phyloP scores from a whole-genome alignment of 2,113 vertebrate species.

The Otolemur garnettii region DNA sequence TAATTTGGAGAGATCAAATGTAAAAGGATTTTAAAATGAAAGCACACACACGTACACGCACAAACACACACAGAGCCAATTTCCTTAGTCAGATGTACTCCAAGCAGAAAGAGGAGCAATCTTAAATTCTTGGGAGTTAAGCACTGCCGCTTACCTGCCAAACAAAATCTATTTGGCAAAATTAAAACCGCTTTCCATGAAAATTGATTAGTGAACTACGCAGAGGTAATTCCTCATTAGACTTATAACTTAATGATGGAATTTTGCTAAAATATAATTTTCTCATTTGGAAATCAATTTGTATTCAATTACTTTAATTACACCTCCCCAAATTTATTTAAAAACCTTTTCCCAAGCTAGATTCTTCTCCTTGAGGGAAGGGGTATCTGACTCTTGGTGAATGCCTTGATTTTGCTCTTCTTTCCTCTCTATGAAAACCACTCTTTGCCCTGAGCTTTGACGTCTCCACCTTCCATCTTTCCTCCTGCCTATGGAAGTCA shows the following conservation, averaged over 20 bases:
- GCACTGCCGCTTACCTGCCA: background rate
- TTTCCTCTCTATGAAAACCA: background rate
- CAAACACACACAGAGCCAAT: background rate
- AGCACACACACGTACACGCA: no score
- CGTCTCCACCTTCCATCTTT: background rate
- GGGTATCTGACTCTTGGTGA: background rate
- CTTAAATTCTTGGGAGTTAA: conserved; percentile 36
- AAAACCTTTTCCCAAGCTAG: background rate
- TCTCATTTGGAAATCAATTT: conserved; percentile 71
- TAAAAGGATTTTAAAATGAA: background rate
- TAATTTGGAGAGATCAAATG: background rate
- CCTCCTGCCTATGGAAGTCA: background rate
- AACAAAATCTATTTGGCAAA: background rate
- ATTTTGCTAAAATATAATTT: conserved; percentile 69
- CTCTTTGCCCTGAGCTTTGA: background rate
- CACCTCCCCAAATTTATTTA: background rate
- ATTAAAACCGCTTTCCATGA: conserved; percentile 46
- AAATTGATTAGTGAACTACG: conserved; percentile 45
- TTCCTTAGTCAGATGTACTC: background rate
- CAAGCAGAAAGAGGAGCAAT: background rate
- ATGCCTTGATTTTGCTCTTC: background rate
- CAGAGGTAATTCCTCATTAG: conserved; percentile 56
- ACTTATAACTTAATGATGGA: conserved; percentile 43
- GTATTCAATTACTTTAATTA: conserved; percentile 67
- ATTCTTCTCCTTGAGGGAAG: conserved; percentile 14